phyloP scores from a whole-genome alignment of 2,888 invertebrate species.

The Protonemura montana region DNA sequence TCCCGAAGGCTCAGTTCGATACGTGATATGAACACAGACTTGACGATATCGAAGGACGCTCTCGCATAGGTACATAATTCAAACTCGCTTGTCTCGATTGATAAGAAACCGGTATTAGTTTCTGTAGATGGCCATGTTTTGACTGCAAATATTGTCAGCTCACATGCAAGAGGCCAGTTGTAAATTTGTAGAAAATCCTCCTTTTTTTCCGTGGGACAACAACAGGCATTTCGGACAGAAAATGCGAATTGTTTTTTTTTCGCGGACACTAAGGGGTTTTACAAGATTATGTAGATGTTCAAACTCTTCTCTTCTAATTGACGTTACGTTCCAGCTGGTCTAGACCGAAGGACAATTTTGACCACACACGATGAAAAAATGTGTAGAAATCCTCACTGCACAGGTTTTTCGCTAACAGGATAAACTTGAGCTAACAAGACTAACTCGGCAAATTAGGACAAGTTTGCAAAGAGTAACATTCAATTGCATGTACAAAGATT shows the following conservation, averaged over 20 bases:
- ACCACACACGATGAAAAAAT: background rate
- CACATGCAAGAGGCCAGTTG: background rate
- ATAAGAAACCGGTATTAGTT: conserved; percentile 7
- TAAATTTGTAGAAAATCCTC: background rate
- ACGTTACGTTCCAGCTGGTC: background rate
- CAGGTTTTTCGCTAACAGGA: too few species aligned
- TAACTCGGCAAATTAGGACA: too few species aligned
- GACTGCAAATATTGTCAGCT: background rate
- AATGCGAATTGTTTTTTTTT: background rate
- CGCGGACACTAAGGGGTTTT: background rate
- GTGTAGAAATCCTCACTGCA: too few species aligned
- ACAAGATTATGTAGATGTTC: background rate
- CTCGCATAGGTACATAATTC: conserved; percentile 12
- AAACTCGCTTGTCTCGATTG: conserved; percentile 1
- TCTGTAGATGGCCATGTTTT: background rate
- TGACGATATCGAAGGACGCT: background rate
- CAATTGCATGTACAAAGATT: too few species aligned
- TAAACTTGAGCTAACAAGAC: too few species aligned
- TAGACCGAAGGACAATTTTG: background rate
- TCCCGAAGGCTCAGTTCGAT: background rate
- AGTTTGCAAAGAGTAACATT: too few species aligned
- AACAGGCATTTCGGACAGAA: background rate
- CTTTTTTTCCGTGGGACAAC: background rate
- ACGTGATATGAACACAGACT: background rate
- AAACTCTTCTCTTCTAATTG: background rate